Evolutionary conservation across 1,140 invertebrate species (phyloP), one percentile per base, ranked within the genome.

Genomic region (Papilio helenus): DNA sequence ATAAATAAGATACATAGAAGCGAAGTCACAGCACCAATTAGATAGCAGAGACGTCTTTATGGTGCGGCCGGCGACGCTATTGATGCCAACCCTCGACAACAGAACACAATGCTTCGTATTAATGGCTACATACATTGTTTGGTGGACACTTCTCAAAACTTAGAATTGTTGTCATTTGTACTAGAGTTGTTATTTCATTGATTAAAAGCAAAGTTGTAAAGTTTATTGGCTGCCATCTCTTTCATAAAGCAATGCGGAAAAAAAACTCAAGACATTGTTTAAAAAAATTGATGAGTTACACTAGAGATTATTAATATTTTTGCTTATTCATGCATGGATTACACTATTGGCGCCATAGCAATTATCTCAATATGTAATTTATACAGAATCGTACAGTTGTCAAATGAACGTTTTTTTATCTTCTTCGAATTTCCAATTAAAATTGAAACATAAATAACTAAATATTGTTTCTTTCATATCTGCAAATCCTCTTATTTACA

Each of bases 61-160:
- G 79, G 58, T 76, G 74, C 74, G 76, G 46, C 79, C 23, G 76
- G 46, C 14, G 79, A 73, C 65, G 68, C 55, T 46, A 77, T 23
- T 51, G 80, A 82, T 79, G 77, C 51, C 55, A 72, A 51, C 34
- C 51, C 77, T 71, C 49, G 79, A 81, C 79, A 74, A 80, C 82
- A 79, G 16, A 29, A 82, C 65, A 85, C 80, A 84, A 83, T 85
- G 82, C 74, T 79, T 72, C 81, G 79, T 76, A 79, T 78, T 83
- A 83, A 85, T 81, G 72, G 78, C 23, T 65, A 44, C 76, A 42
- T 18, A 44, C 72, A 85, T 83, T 85, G 82, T 85, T 81, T 34
- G 55, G 76, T 44, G 34, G 14, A 29, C 44, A 29, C n/a, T 65
- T 65, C 55, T 42, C 55, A 44, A 61, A 77, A 77, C 34, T 39